A percentile compares a stretch with the other conserved stretches of the same genome.
These are phyloP conservation scores for Encarsia formosa DNA, from an alignment of 2,888 invertebrate species.

Conservation along the genomic window DNA sequence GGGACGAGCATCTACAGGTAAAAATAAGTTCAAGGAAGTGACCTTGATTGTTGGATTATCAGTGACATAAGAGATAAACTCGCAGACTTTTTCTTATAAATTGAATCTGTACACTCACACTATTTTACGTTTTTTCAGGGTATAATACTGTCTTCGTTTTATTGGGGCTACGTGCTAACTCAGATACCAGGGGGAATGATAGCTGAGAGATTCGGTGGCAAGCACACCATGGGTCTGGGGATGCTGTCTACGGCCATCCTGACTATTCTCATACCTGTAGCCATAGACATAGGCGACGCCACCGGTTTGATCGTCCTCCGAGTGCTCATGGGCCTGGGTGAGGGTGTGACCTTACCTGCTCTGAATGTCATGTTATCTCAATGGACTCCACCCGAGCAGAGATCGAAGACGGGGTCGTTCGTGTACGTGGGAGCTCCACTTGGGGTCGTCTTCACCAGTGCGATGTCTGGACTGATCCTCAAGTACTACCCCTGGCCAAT, in stretches of 20 bases:
- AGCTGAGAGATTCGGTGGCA: slow-evolving; percentile 75
- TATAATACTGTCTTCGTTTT: slow-evolving; percentile 71
- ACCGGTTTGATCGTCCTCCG: slow-evolving; percentile 69
- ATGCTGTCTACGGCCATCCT: slow-evolving; percentile 80
- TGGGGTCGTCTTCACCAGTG: slow-evolving; percentile 64
- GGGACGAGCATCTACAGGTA: slow-evolving; percentile 33
- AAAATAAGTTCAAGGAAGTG: background rate
- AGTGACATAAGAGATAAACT: no score
- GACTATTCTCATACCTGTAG: slow-evolving; percentile 73
- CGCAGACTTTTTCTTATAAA: no score
- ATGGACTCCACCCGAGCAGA: slow-evolving; percentile 69
- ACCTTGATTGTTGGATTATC: no score
- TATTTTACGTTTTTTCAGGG: slow-evolving; percentile 60
- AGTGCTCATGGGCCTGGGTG: slow-evolving; percentile 77
- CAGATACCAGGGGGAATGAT: slow-evolving; percentile 74
- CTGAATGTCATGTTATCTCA: slow-evolving; percentile 74
- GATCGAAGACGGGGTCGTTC: slow-evolving; percentile 73
- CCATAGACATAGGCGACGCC: slow-evolving; percentile 64
- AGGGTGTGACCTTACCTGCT: slow-evolving; percentile 82
- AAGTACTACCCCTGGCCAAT: slow-evolving; percentile 65
- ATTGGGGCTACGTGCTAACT: slow-evolving; percentile 74
- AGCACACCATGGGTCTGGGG: slow-evolving; percentile 73
- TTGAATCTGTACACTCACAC: background rate
- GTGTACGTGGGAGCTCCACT: slow-evolving; percentile 77
- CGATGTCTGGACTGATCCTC: slow-evolving; percentile 66